A percentile compares a stretch with the other conserved stretches of the same genome.
Conservation (phyloP, 2,797 vertebrate species). For the Gambelia wislizenii region DNA sequence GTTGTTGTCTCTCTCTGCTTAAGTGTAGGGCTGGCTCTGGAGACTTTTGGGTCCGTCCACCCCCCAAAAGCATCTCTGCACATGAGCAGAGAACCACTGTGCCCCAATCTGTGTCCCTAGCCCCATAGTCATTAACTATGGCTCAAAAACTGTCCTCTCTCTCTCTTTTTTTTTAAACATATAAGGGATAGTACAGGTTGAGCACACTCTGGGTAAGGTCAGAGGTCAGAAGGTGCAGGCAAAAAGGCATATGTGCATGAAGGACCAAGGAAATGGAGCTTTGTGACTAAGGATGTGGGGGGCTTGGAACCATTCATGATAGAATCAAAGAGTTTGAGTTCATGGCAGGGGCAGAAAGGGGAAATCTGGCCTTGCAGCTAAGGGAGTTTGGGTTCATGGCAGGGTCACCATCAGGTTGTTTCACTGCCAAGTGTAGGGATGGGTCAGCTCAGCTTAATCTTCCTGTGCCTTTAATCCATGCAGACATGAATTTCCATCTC, state of each 20-base stretch:
- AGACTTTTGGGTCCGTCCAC: background rate
- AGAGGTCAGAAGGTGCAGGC: background rate
- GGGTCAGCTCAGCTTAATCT: background rate
- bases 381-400: slow-evolving; percentile 24
- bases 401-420: slow-evolving; percentile 45
- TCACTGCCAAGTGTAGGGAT: slow-evolving; percentile 30
- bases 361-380: background rate
- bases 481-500: slow-evolving; percentile 17
- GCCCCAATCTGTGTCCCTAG: background rate
- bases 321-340: background rate
- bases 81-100: too few relatives aligned
- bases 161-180: background rate
- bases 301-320: background rate
- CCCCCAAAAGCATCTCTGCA: too few relatives aligned
- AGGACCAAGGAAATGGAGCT: background rate
- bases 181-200: too few relatives aligned
- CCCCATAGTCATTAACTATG: background rate
- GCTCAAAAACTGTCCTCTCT: too few relatives aligned
- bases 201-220: background rate
- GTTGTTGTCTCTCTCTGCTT: background rate
- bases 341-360: background rate
- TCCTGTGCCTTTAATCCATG: slow-evolving; percentile 31
- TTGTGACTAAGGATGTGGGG: background rate
- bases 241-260: background rate
- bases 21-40: background rate